Evolutionary conservation across 1,140 invertebrate genomes (phyloP).

Genomic region (Pararge aegeria): DNA sequence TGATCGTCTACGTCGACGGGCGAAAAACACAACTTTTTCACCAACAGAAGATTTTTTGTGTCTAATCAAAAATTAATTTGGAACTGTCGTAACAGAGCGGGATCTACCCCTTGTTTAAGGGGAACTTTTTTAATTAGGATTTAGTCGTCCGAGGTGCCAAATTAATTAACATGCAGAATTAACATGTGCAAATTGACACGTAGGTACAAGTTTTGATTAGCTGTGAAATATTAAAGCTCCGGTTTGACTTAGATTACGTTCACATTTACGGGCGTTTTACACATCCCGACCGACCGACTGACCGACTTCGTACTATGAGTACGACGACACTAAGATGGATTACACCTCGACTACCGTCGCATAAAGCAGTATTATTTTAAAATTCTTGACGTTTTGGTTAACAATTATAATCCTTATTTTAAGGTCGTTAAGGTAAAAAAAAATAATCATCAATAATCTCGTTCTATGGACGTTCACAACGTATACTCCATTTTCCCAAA

Average conservation of each 20-base stretch:
- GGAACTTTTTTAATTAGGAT: constrained; percentile 4
- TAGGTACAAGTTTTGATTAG: constrained; percentile 1
- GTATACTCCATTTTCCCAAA: no score
- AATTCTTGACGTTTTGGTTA: no score
- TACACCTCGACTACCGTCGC: no score
- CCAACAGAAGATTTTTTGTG: background rate
- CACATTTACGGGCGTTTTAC: background rate
- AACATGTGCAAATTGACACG: background rate
- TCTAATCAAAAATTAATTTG: background rate
- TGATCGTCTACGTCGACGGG: no score
- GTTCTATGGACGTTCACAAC: no score
- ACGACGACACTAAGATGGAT: no score
- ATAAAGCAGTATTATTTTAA: no score
- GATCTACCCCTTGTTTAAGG: background rate
- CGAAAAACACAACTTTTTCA: background rate
- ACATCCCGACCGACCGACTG: no score
- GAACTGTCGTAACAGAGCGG: background rate
- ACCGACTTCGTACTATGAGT: no score
- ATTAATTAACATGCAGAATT: constrained; percentile 2
- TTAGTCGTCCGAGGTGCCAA: background rate
- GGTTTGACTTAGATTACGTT: background rate
- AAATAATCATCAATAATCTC: no score
- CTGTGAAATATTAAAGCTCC: background rate
- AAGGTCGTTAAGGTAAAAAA: no score
- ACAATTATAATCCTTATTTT: no score